Evolutionary conservation across 2,888 invertebrate species (phyloP), one percentile per base, ranked within the genome.

Genomic region (Drosophila hamatofila): DNA sequence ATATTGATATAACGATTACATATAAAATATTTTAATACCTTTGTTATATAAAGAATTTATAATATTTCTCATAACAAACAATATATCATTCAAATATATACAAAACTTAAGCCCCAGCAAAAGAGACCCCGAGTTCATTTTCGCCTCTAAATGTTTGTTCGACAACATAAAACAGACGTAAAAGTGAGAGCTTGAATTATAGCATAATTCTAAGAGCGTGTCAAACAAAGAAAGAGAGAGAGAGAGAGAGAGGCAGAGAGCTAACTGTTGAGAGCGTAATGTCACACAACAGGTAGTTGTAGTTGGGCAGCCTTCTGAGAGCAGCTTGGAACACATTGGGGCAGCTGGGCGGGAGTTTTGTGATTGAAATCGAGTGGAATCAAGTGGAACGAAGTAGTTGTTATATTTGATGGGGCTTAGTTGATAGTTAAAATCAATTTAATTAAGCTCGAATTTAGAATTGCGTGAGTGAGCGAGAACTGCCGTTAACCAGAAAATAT

Each of bases 301-400:
- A 37, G 39, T 21, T 59, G 42, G 25, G 6, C n/a, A 39, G 6
- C 12, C 16, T n/a, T n/a, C n/a, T 37, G 44, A 37, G 72, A 23
- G 58, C 37, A 59, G 49, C 18, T 55, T 48, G 63, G 58, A 76
- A 76, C 61, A 23, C 25, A 46, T 77, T 60, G 60, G 46, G 60
- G 51, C 49, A 61, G 57, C 62, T 69, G 54, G 56, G 62, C 49
- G 64, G 69, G 76, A 76, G 77, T 76, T 61, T 62, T 35, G 7
- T 37, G 52, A 62, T 60, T 62, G 65, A 42, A 77, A 76, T 76
- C 68, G 68, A 76, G 48, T 76, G 64, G 72, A 76, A 75, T 76
- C 67, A 65, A 68, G 73, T 65, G 76, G 73, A 77, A 77, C 73
- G 52, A 11, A 62, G 46, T 68, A 48, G 59, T 55, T 52, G n/a